phyloP scores from a whole-genome alignment of 64 coral and sea anemone genomes.

The Acropora tenuis region DNA sequence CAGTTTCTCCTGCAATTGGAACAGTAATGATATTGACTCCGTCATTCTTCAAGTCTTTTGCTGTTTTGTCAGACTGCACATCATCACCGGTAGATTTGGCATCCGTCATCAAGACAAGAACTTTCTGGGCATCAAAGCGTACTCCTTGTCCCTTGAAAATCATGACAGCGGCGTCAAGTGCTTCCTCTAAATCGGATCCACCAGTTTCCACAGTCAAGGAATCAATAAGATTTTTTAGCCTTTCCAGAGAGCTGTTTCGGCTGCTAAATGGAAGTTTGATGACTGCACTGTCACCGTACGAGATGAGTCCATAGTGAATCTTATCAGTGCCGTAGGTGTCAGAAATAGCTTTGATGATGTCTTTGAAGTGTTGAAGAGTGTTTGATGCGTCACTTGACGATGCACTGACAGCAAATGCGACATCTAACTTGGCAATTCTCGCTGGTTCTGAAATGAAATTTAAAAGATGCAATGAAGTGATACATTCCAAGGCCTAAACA shows the following conservation, averaged over 20 bases:
- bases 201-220: conserved; percentile 33
- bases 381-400: conserved; percentile 49
- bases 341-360: conserved; percentile 72
- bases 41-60: conserved; percentile 30
- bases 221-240: conserved; percentile 61
- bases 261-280: conserved; percentile 58
- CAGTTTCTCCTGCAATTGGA: conserved; percentile 33
- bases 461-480: neutral
- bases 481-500: no score
- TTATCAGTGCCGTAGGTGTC: conserved; percentile 60
- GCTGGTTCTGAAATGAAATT: conserved; percentile 52
- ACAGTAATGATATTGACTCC: conserved; percentile 57
- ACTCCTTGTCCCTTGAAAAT: conserved; percentile 57
- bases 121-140: conserved; percentile 61
- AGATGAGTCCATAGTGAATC: conserved; percentile 82
- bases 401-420: conserved; percentile 79
- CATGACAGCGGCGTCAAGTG: conserved; percentile 47
- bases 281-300: conserved; percentile 41
- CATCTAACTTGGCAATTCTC: conserved; percentile 59
- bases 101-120: conserved; percentile 74
- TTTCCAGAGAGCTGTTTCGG: neutral
- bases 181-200: conserved; percentile 59
- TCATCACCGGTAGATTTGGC: conserved; percentile 69
- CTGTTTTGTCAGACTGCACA: neutral
- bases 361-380: conserved; percentile 76